Percentiles rank a stretch among this genome's conserved stretches.
Conservation (phyloP, 1,140 invertebrate species). For the Doryteuthis pealeii region DNA sequence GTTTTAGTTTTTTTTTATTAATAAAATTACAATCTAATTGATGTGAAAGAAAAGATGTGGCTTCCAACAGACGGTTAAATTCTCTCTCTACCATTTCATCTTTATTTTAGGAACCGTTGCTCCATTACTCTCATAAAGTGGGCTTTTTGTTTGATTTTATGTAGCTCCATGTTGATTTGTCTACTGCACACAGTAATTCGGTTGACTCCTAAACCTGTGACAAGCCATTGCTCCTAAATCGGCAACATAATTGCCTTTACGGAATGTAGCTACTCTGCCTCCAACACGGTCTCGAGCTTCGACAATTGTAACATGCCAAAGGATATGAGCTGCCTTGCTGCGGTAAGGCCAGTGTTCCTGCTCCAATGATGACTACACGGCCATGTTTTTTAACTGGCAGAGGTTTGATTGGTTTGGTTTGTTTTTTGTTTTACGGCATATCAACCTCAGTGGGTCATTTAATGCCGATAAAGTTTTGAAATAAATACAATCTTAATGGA, state of each 20-base stretch:
- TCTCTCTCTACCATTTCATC: slow-evolving; percentile 98
- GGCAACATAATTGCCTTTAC: slow-evolving; percentile 91
- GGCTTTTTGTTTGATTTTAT: slow-evolving; percentile 95
- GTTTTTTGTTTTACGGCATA: too few species aligned
- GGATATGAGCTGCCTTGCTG: slow-evolving; percentile 89
- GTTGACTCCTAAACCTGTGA: slow-evolving; percentile 81
- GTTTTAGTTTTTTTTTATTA: too few species aligned
- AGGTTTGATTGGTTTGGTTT: too few species aligned
- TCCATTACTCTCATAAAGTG: slow-evolving; percentile 91
- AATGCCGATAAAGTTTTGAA: too few species aligned
- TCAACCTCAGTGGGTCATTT: too few species aligned
- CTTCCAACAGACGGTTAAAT: slow-evolving; percentile 94
- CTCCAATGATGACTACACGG: slow-evolving; percentile 93
- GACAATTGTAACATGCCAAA: slow-evolving; percentile 92
- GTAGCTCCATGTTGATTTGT: slow-evolving; percentile 95
- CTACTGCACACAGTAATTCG: slow-evolving; percentile 93
- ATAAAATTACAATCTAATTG: slow-evolving; percentile 93
- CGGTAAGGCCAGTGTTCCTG: slow-evolving; percentile 92
- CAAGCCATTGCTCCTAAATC: slow-evolving; percentile 80
- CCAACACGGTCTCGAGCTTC: slow-evolving; percentile 94
- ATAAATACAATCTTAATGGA: too few species aligned
- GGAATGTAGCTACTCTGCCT: slow-evolving; percentile 93
- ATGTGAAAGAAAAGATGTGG: slow-evolving; percentile 94
- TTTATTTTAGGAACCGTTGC: slow-evolving; percentile 91
- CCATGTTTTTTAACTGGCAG: slow-evolving; percentile 79